Conservation (phyloP, 2,113 vertebrate species). For the Cyanoramphus novaezelandiae region DNA sequence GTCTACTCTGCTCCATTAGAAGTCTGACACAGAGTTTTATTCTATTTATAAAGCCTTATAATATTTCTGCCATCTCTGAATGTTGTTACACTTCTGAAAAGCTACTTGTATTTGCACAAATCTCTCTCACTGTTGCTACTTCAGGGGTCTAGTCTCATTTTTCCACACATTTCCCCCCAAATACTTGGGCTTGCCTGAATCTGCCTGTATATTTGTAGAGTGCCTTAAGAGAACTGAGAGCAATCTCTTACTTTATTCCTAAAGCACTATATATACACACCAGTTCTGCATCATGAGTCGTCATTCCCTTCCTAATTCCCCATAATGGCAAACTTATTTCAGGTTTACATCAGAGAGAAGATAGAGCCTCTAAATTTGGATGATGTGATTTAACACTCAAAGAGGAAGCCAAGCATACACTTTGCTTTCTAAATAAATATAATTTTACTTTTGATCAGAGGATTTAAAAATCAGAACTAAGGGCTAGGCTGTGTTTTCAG, state of each 20-base stretch:
- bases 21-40: not conserved
- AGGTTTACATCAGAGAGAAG: not conserved
- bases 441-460: not conserved
- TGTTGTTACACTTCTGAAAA: not conserved
- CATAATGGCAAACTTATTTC: not conserved
- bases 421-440: not conserved
- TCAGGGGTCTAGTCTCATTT: not conserved
- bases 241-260: not conserved
- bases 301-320: not conserved
- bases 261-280: not conserved
- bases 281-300: not conserved
- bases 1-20: not conserved
- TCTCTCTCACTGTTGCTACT: not conserved
- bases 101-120: not conserved
- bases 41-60: not conserved
- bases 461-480: not conserved
- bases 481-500: not conserved
- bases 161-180: not conserved
- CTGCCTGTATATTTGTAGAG: not conserved
- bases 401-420: not conserved
- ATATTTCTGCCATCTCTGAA: not conserved
- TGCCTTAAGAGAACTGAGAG: not conserved
- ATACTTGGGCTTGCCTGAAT: not conserved
- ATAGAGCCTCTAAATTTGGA: not conserved
- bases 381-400: conserved; percentile 22